Percentiles rank a stretch among this genome's conserved stretches.
Conservation (phyloP, 2,113 vertebrate genomes). For the Ictalurus furcatus region DNA sequence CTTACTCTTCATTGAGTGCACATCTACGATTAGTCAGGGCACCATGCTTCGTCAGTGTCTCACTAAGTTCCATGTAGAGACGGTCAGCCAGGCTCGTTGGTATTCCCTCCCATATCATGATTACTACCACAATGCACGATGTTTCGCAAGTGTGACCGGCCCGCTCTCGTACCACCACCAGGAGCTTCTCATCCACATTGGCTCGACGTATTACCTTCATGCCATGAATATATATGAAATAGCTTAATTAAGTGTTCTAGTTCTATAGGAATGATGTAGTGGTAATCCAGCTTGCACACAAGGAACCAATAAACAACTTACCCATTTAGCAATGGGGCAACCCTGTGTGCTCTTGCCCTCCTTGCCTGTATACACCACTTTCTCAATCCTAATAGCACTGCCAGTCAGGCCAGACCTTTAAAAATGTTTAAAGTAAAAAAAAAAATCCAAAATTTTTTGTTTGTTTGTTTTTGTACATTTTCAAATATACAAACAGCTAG, state of each 20-base stretch:
- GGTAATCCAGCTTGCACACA: neutral
- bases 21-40: slow-evolving; percentile 90
- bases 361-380: slow-evolving; percentile 94
- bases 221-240: neutral
- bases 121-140: slow-evolving; percentile 88
- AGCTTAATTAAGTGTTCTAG: neutral
- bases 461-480: neutral
- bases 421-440: slow-evolving; percentile 12
- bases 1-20: slow-evolving; percentile 95
- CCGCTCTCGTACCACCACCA: slow-evolving; percentile 90
- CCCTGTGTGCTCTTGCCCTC: slow-evolving; percentile 98
- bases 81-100: slow-evolving; percentile 77
- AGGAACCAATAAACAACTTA: slow-evolving; percentile 65
- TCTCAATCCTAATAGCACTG: slow-evolving; percentile 92
- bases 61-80: slow-evolving; percentile 86
- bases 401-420: slow-evolving; percentile 89
- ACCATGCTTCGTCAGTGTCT: slow-evolving; percentile 85
- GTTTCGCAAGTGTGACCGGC: slow-evolving; percentile 85
- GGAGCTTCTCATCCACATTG: slow-evolving; percentile 86
- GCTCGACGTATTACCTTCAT: slow-evolving; percentile 88
- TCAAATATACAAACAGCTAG: slow-evolving; percentile 53
- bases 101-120: slow-evolving; percentile 95
- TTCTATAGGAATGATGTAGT: neutral
- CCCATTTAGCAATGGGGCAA: slow-evolving; percentile 99
- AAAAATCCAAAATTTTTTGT: no score